These are phyloP conservation scores for Cephonodes hylas DNA, from an alignment of 2,888 invertebrate species.

Conservation along the genomic window DNA sequence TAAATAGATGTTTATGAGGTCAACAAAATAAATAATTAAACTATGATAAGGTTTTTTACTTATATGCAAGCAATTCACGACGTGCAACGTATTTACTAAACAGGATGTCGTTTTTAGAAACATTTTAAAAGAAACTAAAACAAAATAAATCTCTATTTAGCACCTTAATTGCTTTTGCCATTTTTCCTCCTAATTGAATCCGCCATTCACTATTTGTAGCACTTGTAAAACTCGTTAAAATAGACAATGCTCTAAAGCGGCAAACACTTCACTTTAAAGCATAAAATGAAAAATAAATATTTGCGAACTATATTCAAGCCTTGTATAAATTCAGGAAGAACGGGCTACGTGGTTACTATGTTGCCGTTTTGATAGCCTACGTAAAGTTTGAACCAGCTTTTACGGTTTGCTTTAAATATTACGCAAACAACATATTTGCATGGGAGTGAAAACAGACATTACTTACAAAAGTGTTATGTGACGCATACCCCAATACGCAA, in stretches of 20 bases:
- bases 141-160: neutral
- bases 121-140: too few relatives aligned
- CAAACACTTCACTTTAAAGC: neutral
- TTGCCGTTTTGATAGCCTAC: conserved; percentile 4
- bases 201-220: neutral
- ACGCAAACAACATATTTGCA: neutral
- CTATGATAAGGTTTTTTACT: too few relatives aligned
- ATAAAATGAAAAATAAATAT: neutral
- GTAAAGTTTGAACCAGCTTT: neutral
- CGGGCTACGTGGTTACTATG: neutral
- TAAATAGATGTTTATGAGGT: too few relatives aligned
- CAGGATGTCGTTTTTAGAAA: neutral
- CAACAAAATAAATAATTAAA: too few relatives aligned
- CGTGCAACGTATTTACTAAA: too few relatives aligned
- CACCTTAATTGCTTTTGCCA: neutral
- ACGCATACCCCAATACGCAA: neutral
- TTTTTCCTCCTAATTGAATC: neutral
- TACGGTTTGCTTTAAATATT: neutral
- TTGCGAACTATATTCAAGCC: neutral
- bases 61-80: too few relatives aligned
- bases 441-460: neutral
- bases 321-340: neutral
- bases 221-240: neutral
- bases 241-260: neutral
- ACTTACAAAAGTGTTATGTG: neutral